Base-by-base conservation (phyloP, 2,888 invertebrate genomes). In the Acrocera orbiculus region DNA sequence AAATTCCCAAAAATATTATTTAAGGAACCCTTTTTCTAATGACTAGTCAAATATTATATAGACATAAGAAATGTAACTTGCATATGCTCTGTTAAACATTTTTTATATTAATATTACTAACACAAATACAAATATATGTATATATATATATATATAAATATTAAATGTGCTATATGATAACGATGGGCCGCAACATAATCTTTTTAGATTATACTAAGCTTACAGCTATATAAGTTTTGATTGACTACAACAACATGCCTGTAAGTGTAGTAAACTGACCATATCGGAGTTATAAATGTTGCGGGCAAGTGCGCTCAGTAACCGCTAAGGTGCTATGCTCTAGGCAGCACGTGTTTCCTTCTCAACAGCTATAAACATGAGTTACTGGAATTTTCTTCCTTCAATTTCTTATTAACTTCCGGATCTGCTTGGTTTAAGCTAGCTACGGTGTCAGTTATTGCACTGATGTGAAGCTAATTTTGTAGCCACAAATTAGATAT, bases 231-330 rank as follows among this genome's bases (percentile, higher is more conserved):
- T 23, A 13, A 22, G 16, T 19, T 17, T 26, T 28, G 34, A n/a
- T 28, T 34, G 34, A 34, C 34, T 28, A 34, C 27, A 28, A 20
- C 34, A 34, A 16, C 34, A 28, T 34, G 34, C 34, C 27, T n/a
- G 34, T 34, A 34, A 34, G 27, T 28, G 34, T 23, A 28, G 27
- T 28, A 34, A 34, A 34, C 34, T 34, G 34, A 34, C 34, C 34
- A 28, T 34, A 28, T 27, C 34, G 34, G 28, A 34, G 28, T 34
- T 34, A 28, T 34, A 34, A 34, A 34, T 28, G 28, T 34, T 34
- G 28, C 8, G 13, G 27, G 34, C 34, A 34, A 34, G 28, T 20
- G 34, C 34, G 28, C 22, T 28, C 23, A 23, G 22, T 15, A 16
- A 15, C 11, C 24, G 31, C 31, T 23, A 20, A 22, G 28, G 17